Conservation (phyloP, 2,797 vertebrate genomes). For the Natrix natrix region DNA sequence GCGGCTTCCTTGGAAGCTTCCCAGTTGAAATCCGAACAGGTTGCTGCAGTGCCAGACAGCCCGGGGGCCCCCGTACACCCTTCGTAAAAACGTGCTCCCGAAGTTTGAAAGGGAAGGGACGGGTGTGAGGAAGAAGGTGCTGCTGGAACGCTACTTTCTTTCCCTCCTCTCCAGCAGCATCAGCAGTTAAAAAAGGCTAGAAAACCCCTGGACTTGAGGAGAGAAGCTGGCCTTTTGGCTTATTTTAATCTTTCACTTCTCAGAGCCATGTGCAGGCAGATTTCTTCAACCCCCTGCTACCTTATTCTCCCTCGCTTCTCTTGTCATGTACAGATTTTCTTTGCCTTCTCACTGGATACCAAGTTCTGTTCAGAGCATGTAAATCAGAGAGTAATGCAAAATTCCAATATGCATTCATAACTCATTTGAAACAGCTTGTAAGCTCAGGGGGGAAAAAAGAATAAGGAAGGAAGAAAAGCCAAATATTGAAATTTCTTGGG, state of each 20-base stretch:
- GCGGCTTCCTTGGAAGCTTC: not conserved
- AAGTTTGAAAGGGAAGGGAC: conserved; percentile 6
- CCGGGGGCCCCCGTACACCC: not conserved
- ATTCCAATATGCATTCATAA: not conserved
- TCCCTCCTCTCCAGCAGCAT: not conserved
- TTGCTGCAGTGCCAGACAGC: not conserved
- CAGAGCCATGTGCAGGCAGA: not conserved
- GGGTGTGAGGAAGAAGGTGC: no score
- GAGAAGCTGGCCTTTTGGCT: not conserved
- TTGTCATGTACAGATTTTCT: conserved; percentile 16
- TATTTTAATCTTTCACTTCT: conserved; percentile 12
- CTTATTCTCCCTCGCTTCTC: not conserved
- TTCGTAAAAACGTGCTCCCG: not conserved
- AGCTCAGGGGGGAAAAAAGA: not conserved
- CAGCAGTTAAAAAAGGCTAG: not conserved
- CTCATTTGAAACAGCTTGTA: not conserved
- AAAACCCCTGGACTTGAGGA: not conserved
- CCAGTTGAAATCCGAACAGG: not conserved
- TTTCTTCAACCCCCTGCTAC: not conserved
- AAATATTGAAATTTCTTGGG: no score
- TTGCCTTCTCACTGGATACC: not conserved
- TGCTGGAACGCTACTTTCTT: not conserved
- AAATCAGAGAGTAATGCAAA: not conserved
- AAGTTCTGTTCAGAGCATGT: no score
- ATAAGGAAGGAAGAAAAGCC: not conserved